Evolutionary conservation across 2,113 vertebrate species (phyloP).

Genomic region (Rhinolophus ferrumequinum): DNA sequence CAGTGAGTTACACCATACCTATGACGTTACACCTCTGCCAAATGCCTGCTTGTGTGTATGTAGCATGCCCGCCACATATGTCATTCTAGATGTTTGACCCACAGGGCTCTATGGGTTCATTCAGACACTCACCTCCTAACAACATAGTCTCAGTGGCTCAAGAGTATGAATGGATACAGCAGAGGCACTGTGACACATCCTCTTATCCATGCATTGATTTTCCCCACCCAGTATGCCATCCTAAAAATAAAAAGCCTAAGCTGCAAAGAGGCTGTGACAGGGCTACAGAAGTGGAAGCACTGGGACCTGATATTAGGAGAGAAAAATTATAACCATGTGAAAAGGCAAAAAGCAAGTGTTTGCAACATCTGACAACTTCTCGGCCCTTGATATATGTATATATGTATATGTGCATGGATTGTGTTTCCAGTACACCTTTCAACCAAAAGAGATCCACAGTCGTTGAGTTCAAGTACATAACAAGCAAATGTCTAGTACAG

Average conservation of each 20-base stretch:
- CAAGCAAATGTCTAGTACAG: constrained; percentile 73
- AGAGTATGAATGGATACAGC: neutral
- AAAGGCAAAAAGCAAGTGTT: constrained; percentile 71
- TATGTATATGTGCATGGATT: constrained; percentile 81
- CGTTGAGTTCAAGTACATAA: constrained; percentile 74
- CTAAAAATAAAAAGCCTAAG: constrained; percentile 61
- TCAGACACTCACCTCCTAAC: neutral
- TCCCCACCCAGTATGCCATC: neutral
- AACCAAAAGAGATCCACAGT: constrained; percentile 71
- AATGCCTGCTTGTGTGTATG: constrained; percentile 54
- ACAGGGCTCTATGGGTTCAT: neutral
- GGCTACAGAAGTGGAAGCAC: constrained; percentile 48
- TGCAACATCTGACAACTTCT: constrained; percentile 68
- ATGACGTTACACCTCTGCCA: constrained; percentile 60
- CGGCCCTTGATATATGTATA: constrained; percentile 68
- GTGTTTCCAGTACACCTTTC: constrained; percentile 74
- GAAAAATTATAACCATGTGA: constrained; percentile 53
- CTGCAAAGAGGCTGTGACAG: constrained; percentile 69
- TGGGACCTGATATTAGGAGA: neutral
- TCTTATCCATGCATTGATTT: neutral
- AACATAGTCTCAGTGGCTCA: neutral
- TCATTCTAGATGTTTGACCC: neutral
- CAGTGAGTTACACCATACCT: neutral
- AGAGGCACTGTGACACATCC: neutral
- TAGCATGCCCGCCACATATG: constrained; percentile 49